A percentile compares a stretch with the other conserved stretches of the same genome.
Conservation (phyloP, 2,888 invertebrate species). For the Himalopsyche tibetana region DNA sequence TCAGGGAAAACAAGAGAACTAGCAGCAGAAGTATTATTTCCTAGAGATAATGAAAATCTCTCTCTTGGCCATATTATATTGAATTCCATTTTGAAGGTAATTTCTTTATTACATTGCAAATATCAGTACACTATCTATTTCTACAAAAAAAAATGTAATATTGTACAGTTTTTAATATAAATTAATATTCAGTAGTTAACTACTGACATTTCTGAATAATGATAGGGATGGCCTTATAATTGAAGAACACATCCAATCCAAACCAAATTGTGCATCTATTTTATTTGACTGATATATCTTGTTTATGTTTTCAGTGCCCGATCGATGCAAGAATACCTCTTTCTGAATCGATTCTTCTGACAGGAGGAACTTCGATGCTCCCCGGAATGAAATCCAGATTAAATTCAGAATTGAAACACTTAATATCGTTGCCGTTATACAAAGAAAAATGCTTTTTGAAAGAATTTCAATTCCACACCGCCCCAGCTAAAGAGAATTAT, state of each 20-base stretch:
- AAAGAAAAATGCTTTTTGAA: constrained; percentile 79
- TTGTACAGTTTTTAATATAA: background rate
- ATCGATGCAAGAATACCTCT: constrained; percentile 87
- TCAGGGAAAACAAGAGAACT: constrained; percentile 86
- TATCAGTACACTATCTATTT: background rate
- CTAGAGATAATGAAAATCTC: constrained; percentile 87
- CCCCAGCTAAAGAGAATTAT: constrained; percentile 89
- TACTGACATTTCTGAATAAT: background rate
- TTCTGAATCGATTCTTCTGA: constrained; percentile 89
- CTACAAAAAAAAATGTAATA: background rate
- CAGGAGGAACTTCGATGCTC: constrained; percentile 91
- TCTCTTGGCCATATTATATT: constrained; percentile 91
- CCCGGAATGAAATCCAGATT: constrained; percentile 90
- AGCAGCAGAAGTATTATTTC: constrained; percentile 90
- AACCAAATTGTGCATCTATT: background rate
- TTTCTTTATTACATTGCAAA: no score
- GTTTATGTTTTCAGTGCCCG: constrained; percentile 79
- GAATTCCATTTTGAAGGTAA: constrained; percentile 84
- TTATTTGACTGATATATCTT: background rate
- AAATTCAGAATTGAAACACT: constrained; percentile 83
- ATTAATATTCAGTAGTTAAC: background rate
- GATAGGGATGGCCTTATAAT: background rate
- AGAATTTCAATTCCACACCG: constrained; percentile 87
- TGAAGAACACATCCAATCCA: background rate
- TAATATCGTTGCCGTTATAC: constrained; percentile 81